Percentiles rank a stretch among this genome's conserved stretches.
phyloP scores from a whole-genome alignment of 2,113 vertebrate genomes.

The Astur gentilis region DNA sequence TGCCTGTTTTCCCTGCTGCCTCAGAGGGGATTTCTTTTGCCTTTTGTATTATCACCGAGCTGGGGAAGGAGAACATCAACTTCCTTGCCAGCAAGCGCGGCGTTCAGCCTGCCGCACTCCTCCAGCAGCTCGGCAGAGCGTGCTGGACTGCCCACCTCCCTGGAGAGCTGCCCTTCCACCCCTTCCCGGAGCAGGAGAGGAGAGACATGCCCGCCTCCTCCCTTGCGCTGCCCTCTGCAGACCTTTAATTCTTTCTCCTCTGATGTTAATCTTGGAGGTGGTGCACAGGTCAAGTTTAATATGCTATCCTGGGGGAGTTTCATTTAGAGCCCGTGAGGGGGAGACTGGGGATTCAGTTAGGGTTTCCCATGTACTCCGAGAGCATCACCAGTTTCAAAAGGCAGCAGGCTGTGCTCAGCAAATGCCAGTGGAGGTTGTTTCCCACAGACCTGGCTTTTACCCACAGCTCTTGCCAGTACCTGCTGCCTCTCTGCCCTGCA shows the following conservation, averaged over 20 bases:
- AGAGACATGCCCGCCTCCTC: not conserved
- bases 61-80: not conserved
- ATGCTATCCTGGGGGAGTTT: slow-evolving; percentile 33
- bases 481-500: not conserved
- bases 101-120: rapidly evolving
- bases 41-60: not conserved
- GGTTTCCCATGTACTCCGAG: not conserved
- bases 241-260: slow-evolving; percentile 35
- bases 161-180: not conserved
- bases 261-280: slow-evolving; percentile 48
- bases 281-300: slow-evolving; percentile 49
- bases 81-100: rapidly evolving
- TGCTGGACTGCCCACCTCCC: not conserved
- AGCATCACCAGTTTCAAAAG: not conserved
- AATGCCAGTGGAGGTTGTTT: not conserved
- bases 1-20: not conserved
- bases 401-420: not conserved
- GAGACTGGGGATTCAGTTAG: not conserved
- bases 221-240: not conserved
- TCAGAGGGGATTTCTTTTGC: not conserved
- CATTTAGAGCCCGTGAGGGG: not conserved
- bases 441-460: not conserved
- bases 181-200: not conserved
- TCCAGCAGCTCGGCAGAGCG: not conserved
- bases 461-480: rapidly evolving